Evolutionary conservation across 2,113 vertebrate species (phyloP).

Genomic region (Atrichornis clamosus): DNA sequence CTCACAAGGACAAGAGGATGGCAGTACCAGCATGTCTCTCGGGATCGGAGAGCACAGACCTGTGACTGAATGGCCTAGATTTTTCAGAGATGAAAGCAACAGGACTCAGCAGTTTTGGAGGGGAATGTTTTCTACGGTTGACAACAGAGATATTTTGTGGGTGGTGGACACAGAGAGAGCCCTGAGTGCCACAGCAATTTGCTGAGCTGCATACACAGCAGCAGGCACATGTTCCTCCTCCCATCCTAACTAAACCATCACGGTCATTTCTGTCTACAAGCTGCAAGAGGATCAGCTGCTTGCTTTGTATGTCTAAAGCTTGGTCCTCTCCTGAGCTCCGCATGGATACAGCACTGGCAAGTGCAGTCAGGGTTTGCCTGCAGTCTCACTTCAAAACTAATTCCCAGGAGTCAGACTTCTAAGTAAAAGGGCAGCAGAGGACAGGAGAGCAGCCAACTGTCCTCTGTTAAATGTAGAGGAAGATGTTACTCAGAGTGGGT

Average conservation of each 20-base stretch:
- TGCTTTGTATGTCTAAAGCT: not conserved
- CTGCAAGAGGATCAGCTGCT: not conserved
- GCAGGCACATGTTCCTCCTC: not conserved
- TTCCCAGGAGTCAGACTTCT: not conserved
- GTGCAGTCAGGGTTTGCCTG: not conserved
- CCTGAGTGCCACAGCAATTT: not conserved
- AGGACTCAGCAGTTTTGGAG: not conserved
- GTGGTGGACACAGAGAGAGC: not conserved
- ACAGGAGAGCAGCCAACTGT: not conserved
- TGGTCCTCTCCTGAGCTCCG: rapidly evolving
- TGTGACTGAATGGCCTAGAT: not conserved
- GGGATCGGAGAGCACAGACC: not conserved
- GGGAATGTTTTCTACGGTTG: not conserved
- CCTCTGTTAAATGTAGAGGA: not conserved
- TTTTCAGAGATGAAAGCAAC: not conserved
- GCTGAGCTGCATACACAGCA: not conserved
- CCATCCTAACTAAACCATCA: not conserved
- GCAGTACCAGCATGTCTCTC: not conserved
- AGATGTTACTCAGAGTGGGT: not conserved
- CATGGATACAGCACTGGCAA: rapidly evolving
- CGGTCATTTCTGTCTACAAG: not conserved
- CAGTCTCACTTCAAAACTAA: not conserved
- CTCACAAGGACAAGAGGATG: not conserved
- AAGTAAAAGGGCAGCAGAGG: not conserved
- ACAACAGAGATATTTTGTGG: not conserved